These are phyloP conservation scores for Papilio dardanus DNA, from an alignment of 1,140 invertebrate species.

Conservation along the genomic window DNA sequence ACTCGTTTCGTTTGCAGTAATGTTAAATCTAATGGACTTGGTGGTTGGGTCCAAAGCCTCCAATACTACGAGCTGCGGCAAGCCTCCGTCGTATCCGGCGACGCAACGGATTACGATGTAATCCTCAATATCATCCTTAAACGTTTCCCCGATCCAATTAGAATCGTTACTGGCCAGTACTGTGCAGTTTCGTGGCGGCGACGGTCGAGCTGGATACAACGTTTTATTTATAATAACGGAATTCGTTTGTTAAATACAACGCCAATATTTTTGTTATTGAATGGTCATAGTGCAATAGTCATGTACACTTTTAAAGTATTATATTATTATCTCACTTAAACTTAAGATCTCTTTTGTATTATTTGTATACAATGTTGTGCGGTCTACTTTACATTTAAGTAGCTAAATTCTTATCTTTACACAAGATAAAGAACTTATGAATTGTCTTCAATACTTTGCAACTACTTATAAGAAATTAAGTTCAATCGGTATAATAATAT, in stretches of 20 bases:
- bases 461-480: background rate
- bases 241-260: background rate
- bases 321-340: too few species aligned
- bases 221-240: constrained; percentile 13
- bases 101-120: constrained; percentile 67
- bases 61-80: constrained; percentile 68
- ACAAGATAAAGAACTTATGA: background rate
- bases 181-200: constrained; percentile 71
- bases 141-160: constrained; percentile 66
- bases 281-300: too few species aligned
- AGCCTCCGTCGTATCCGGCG: constrained; percentile 69
- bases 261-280: too few species aligned
- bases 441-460: background rate
- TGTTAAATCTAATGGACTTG: constrained; percentile 61
- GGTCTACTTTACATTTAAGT: background rate
- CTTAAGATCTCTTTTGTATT: too few species aligned
- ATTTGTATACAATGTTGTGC: background rate
- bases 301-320: too few species aligned
- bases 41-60: constrained; percentile 66
- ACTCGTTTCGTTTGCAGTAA: constrained; percentile 75
- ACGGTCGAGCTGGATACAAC: constrained; percentile 61
- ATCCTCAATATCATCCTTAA: constrained; percentile 57
- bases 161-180: constrained; percentile 65
- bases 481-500: background rate
- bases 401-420: background rate